phyloP scores from a whole-genome alignment of 2,888 invertebrate species.

The Calliphora vomitoria region DNA sequence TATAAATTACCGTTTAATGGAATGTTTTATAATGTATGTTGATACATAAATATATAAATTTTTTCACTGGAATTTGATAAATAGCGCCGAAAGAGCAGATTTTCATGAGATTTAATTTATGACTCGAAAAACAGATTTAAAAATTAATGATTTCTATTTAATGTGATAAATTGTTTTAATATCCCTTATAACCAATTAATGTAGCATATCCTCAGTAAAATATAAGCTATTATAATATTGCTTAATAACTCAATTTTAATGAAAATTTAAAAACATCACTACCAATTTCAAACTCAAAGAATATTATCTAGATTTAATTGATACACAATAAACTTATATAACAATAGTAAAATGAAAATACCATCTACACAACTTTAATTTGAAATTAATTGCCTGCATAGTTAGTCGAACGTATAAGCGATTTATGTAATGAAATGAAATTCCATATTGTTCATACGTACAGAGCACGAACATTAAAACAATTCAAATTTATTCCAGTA shows the following conservation, averaged over 20 bases:
- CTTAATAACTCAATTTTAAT: too few species aligned
- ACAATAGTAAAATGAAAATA: too few species aligned
- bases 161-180: not conserved
- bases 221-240: too few species aligned
- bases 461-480: not conserved
- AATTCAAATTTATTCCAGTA: conserved; percentile 9
- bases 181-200: not conserved
- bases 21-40: not conserved
- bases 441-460: conserved; percentile 27
- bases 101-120: conserved; percentile 7
- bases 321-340: too few species aligned
- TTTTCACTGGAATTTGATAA: not conserved
- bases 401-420: not conserved
- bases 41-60: not conserved
- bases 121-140: not conserved
- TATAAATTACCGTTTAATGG: conserved; percentile 26
- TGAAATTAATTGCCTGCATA: too few species aligned
- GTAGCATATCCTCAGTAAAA: not conserved
- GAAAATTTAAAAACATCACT: too few species aligned
- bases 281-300: too few species aligned
- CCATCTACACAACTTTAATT: too few species aligned
- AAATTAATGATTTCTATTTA: not conserved
- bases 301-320: too few species aligned
- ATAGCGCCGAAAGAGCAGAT: not conserved
- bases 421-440: not conserved